Evolutionary conservation across 2,888 invertebrate genomes (phyloP).

Genomic region (Xanthorhoe designata): DNA sequence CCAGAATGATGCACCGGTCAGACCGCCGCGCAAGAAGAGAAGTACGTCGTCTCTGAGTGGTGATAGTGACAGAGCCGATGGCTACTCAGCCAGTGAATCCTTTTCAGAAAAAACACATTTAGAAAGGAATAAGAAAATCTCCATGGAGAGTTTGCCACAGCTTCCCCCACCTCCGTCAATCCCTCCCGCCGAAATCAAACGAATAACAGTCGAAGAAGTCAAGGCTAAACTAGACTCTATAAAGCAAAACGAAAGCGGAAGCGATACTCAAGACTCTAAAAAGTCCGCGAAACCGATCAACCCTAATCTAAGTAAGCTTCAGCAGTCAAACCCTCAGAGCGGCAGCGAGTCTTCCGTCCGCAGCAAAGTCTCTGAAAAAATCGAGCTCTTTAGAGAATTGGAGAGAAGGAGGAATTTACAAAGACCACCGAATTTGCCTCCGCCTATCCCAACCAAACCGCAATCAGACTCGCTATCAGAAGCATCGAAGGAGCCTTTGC

Average conservation of each 20-base stretch:
- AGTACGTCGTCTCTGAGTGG: slow-evolving; percentile 87
- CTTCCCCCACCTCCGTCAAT: slow-evolving; percentile 71
- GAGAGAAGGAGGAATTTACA: slow-evolving; percentile 78
- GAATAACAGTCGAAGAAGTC: slow-evolving; percentile 83
- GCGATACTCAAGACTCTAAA: slow-evolving; percentile 83
- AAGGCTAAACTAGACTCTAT: slow-evolving; percentile 85
- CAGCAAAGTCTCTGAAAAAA: slow-evolving; percentile 83
- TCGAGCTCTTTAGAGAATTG: slow-evolving; percentile 78
- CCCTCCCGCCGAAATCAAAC: slow-evolving; percentile 70
- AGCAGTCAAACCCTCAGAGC: slow-evolving; percentile 51
- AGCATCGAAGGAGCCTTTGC: slow-evolving; percentile 69
- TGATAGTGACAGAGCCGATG: slow-evolving; percentile 86
- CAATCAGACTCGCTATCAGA: slow-evolving; percentile 59
- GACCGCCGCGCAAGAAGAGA: slow-evolving; percentile 92
- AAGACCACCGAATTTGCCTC: slow-evolving; percentile 79
- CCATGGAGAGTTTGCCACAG: slow-evolving; percentile 84
- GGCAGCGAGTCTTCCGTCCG: slow-evolving; percentile 71
- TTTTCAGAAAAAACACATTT: slow-evolving; percentile 79
- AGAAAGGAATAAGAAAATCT: slow-evolving; percentile 84
- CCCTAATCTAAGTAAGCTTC: slow-evolving; percentile 54
- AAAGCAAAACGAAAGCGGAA: slow-evolving; percentile 74
- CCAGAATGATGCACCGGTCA: slow-evolving; percentile 82
- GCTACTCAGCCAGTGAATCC: slow-evolving; percentile 75
- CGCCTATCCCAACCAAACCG: slow-evolving; percentile 78
- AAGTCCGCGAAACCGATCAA: slow-evolving; percentile 70